phyloP scores from a whole-genome alignment of 2,113 vertebrate genomes.

The Varanus komodoensis region DNA sequence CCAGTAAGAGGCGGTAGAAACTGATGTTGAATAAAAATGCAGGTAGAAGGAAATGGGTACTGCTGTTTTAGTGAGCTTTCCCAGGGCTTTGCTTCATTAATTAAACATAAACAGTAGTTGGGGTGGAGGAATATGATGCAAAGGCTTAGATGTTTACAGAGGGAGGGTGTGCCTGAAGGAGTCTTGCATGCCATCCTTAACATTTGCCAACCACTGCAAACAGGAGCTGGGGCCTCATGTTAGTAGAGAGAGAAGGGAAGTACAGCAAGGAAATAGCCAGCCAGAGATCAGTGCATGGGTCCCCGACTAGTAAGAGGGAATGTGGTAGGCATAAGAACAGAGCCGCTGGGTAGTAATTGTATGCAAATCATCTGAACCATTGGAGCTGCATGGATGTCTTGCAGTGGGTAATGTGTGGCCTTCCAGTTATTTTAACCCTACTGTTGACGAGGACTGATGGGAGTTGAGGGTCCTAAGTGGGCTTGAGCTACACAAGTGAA shows the following conservation, averaged over 20 bases:
- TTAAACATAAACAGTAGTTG: neutral
- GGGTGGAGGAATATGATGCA: neutral
- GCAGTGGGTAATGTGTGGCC: too few species aligned
- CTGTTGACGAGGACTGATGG: too few species aligned
- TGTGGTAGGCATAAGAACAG: neutral
- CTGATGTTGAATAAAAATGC: neutral
- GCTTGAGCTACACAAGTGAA: neutral
- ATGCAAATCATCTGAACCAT: neutral
- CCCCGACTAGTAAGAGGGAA: neutral
- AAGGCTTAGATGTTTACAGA: neutral
- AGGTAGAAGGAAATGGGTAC: neutral
- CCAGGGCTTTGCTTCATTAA: neutral
- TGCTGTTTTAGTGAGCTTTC: neutral
- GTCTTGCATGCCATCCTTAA: neutral
- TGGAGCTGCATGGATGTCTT: neutral
- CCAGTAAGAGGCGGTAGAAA: neutral
- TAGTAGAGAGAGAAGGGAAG: neutral
- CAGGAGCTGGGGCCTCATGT: neutral
- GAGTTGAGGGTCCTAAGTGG: neutral
- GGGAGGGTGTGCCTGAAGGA: neutral
- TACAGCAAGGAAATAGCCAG: neutral
- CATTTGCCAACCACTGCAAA: neutral
- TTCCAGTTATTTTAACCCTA: neutral
- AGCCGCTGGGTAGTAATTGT: neutral
- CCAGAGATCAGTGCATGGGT: neutral